Conservation (phyloP, 2,113 vertebrate species). For the Lynx canadensis region DNA sequence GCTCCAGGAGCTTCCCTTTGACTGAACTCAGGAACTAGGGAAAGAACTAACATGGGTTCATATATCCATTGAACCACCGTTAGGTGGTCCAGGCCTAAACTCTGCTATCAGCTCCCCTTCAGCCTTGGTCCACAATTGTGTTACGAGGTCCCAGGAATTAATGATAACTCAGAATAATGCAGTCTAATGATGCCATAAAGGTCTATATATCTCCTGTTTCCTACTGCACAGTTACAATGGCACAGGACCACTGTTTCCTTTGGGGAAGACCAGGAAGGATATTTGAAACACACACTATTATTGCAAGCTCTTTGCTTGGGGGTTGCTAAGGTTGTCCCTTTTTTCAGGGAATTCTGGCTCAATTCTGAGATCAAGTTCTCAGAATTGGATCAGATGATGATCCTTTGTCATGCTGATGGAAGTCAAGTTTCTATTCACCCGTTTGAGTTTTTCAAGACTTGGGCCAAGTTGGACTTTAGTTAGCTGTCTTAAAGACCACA, state of each 20-base stretch:
- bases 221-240: neutral
- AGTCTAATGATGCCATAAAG: neutral
- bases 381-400: neutral
- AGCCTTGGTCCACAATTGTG: neutral
- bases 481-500: neutral
- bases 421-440: neutral
- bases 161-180: neutral
- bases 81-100: neutral
- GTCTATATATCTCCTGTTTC: neutral
- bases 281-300: neutral
- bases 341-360: neutral
- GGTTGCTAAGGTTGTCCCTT: neutral
- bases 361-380: neutral
- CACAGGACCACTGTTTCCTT: neutral
- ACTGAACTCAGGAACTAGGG: neutral
- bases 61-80: neutral
- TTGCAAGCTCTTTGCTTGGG: neutral
- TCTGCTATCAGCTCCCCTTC: neutral
- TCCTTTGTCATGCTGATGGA: neutral
- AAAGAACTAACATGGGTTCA: neutral
- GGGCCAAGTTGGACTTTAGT: neutral
- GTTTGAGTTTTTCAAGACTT: neutral
- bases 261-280: neutral
- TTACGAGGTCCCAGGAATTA: neutral
- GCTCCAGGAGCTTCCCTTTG: neutral